Conservation (phyloP, 2,888 invertebrate genomes). For the Parascotia fuliginaria region DNA sequence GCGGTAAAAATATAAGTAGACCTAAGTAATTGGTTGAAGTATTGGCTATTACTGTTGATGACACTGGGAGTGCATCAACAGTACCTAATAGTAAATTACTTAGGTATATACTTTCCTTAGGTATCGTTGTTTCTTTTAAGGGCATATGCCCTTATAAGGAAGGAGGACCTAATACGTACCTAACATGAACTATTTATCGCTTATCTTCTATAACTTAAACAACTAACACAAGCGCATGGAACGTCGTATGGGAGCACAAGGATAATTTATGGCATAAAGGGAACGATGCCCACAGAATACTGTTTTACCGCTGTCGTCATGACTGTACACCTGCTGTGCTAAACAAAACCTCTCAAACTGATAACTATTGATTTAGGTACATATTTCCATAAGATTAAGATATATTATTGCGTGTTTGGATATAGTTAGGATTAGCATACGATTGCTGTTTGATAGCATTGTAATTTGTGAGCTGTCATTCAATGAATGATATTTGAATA, state of each 20-base stretch:
- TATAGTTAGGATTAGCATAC: conserved; percentile 12
- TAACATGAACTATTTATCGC: conserved; percentile 24
- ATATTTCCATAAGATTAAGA: conserved; percentile 37
- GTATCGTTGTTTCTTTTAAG: too few relatives aligned
- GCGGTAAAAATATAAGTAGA: too few relatives aligned
- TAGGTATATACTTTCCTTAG: too few relatives aligned
- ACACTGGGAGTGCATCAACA: too few relatives aligned
- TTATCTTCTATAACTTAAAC: conserved; percentile 19
- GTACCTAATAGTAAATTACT: too few relatives aligned
- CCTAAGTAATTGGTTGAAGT: too few relatives aligned
- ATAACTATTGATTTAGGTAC: conserved; percentile 44
- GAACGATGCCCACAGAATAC: conserved; percentile 57
- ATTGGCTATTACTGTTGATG: too few relatives aligned
- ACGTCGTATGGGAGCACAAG: conserved; percentile 55
- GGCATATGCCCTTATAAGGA: too few relatives aligned
- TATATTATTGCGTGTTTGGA: conserved; percentile 30
- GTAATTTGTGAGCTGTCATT: conserved; percentile 17
- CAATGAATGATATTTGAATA: conserved; percentile 2
- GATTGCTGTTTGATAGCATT: conserved; percentile 17
- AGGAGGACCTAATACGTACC: not conserved
- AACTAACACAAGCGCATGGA: conserved; percentile 35
- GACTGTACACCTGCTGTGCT: conserved; percentile 54
- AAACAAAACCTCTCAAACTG: conserved; percentile 40
- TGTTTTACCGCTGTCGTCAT: conserved; percentile 59
- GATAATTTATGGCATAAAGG: conserved; percentile 65